A percentile compares a stretch with the other conserved stretches of the same genome.
phyloP scores from a whole-genome alignment of 2,888 invertebrate species.

The Drosophila demipolita region DNA sequence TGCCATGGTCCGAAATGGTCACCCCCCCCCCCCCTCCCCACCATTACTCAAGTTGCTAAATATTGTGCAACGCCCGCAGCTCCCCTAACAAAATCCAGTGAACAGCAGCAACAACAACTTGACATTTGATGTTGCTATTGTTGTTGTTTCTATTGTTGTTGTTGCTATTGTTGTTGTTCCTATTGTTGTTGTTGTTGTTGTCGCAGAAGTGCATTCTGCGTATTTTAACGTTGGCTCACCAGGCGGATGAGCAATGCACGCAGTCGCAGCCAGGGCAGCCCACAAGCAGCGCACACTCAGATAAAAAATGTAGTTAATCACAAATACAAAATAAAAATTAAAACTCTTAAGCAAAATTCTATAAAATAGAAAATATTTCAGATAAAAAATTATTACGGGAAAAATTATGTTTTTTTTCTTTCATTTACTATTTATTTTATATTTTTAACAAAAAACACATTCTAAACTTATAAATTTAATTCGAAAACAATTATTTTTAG shows the following conservation, averaged over 20 bases:
- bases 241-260: conserved; percentile 74
- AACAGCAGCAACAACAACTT: conserved; percentile 13
- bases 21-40: too few relatives aligned
- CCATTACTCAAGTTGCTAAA: conserved; percentile 21
- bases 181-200: conserved; percentile 53
- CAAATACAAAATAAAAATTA: neutral
- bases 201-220: conserved; percentile 70
- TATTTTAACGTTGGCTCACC: conserved; percentile 36
- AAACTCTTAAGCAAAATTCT: neutral
- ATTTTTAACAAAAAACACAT: neutral
- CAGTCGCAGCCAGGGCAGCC: conserved; percentile 48
- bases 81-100: conserved; percentile 61
- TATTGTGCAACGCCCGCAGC: conserved; percentile 41
- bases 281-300: conserved; percentile 13
- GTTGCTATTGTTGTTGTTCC: conserved; percentile 41
- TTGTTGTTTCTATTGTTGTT: conserved; percentile 48
- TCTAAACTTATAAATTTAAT: neutral
- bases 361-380: neutral
- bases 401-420: neutral
- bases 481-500: neutral
- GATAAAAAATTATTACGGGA: accelerated
- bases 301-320: neutral
- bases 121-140: conserved; percentile 60
- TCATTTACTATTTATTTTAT: neutral
- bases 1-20: conserved; percentile 7